Conservation (phyloP, 1,140 invertebrate species). For the Linepithema humile region DNA sequence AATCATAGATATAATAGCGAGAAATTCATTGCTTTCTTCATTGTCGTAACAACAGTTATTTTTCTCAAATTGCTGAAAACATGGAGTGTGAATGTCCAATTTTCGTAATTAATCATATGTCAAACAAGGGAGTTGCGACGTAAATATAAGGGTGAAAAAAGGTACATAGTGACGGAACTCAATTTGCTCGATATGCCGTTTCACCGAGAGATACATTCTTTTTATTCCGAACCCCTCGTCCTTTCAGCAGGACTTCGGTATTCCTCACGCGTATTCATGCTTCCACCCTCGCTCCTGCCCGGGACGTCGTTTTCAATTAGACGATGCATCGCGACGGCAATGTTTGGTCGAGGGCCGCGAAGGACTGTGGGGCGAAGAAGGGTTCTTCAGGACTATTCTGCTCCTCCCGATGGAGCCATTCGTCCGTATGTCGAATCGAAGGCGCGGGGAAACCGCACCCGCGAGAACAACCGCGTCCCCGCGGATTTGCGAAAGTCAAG, state of each 20-base stretch:
- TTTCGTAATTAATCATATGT: constrained; percentile 49
- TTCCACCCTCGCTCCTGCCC: constrained; percentile 4
- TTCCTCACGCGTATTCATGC: constrained; percentile 19
- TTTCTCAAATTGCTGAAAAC: background rate
- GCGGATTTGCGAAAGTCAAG: constrained; percentile 32
- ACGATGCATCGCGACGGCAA: constrained; percentile 58
- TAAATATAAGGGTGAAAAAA: background rate
- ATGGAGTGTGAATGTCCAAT: constrained; percentile 4
- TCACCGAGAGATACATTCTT: constrained; percentile 21
- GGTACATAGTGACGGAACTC: constrained; percentile 6
- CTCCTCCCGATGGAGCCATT: constrained; percentile 53
- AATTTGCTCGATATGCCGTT: constrained; percentile 35
- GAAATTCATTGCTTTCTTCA: background rate
- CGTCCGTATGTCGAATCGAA: constrained; percentile 47
- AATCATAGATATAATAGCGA: background rate
- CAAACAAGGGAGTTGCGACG: constrained; percentile 12
- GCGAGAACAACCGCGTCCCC: constrained; percentile 54
- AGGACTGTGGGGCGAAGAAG: constrained; percentile 15
- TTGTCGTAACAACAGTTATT: background rate
- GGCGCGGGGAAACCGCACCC: constrained; percentile 52
- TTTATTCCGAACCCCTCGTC: constrained; percentile 23
- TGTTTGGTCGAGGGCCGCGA: constrained; percentile 16
- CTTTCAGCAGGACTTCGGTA: constrained; percentile 41
- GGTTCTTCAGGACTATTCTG: constrained; percentile 52
- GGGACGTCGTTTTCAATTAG: constrained; percentile 69